Conservation (phyloP, 2,113 vertebrate genomes). For the Chrysemys picta region DNA sequence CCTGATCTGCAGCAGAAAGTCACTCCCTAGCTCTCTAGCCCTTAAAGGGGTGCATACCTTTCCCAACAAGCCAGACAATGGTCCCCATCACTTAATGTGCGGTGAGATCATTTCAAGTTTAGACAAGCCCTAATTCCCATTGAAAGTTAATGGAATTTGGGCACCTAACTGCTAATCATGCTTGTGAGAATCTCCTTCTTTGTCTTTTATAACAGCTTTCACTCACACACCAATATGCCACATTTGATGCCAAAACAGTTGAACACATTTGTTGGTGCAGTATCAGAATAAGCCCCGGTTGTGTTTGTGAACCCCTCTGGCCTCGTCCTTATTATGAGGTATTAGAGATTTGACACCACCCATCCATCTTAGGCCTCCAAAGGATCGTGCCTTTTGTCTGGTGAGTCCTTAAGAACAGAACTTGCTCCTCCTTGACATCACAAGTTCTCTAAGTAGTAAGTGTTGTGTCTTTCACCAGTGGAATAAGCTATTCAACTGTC, state of each 20-base stretch:
- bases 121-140: background rate
- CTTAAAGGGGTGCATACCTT: background rate
- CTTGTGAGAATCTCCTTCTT: background rate
- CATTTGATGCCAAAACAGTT: background rate
- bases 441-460: background rate
- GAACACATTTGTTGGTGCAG: background rate
- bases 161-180: background rate
- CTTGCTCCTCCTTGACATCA: background rate
- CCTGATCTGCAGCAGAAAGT: background rate
- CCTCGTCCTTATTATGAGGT: background rate
- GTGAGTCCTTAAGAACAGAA: background rate
- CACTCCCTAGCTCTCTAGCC: background rate
- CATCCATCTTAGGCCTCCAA: background rate
- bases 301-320: background rate
- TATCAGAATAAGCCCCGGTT: background rate
- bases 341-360: background rate
- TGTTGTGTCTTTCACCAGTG: background rate
- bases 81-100: background rate
- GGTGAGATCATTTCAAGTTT: background rate
- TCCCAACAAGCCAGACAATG: background rate
- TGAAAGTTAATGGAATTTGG: background rate
- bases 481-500: background rate
- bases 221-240: background rate
- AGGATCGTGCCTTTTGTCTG: fast-evolving
- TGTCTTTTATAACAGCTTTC: background rate